Base-by-base conservation (phyloP, 2,797 vertebrate genomes). In the Notoglanidium macrostoma region DNA sequence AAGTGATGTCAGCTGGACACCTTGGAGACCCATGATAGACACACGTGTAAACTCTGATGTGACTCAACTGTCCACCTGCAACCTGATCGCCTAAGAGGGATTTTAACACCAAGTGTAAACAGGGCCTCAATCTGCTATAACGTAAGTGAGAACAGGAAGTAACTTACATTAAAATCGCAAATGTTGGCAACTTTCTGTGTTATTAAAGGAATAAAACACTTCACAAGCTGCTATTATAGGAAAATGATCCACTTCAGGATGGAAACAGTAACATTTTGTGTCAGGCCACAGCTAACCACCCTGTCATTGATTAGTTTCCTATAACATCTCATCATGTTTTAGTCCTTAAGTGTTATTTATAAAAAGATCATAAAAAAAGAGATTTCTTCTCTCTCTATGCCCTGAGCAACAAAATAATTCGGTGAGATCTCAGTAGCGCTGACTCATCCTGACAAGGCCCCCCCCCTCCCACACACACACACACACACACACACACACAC, bases 341-440 rank as follows among this genome's bases (percentile, higher is more conserved):
- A 35, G 26, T 49, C 23, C 10, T 44, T 11, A 76, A n/a, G 15
- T 15, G 73, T 54, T 51, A 51, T 29, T 76, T 21, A 51, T 44
- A 9, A 32, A 32, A 76, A n/a, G 35, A 35, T 35, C 35, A 35
- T 35, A 35, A 35, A 9, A n/a, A n/a, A 51, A 3, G 26, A 51
- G 8, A 78, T 54, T 55, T 78, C 51, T 55, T 59, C 57, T 46
- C 23, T 57, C 17, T 79, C 19, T 57, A 11, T 14, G 4, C 32
- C 35, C 55, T 15, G 40, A 44, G 21, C 35, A 81, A 32, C 29
- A 57, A 21, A 78, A 32, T 32, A 61, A 74, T 35, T 51, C 6
- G 19, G 74, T 76, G 44, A 84, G 73, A 68, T 63, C 86, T 87
- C 70, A 90, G 83, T 90, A 87, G 70, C 23, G 81, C 88, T 88